Evolutionary conservation across 2,888 invertebrate genomes (phyloP).

Genomic region (Hypomecis atomaria): DNA sequence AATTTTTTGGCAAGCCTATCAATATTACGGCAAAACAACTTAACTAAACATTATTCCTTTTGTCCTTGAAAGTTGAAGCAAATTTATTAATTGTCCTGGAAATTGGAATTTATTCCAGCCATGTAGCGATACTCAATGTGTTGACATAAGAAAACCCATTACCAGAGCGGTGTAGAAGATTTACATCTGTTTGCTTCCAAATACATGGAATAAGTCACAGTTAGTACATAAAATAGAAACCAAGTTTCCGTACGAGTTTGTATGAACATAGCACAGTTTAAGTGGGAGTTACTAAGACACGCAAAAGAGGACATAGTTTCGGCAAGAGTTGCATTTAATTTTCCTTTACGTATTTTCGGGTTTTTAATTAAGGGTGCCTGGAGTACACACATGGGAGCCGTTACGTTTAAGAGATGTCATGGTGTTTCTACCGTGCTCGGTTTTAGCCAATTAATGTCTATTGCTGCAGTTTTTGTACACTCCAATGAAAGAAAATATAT

Average conservation of each 20-base stretch:
- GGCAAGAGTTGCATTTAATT: constrained; percentile 33
- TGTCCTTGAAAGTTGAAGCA: background rate
- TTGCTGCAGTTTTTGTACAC: constrained; percentile 2
- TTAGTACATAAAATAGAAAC: background rate
- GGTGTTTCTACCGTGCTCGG: constrained; percentile 36
- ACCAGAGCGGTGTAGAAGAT: constrained; percentile 63
- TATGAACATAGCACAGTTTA: background rate
- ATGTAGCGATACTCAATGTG: constrained; percentile 47
- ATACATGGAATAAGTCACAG: constrained; percentile 12
- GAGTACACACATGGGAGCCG: constrained; percentile 54
- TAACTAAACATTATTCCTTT: background rate
- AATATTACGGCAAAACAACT: background rate
- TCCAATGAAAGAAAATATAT: no score
- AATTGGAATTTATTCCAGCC: constrained; percentile 15
- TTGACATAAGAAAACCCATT: constrained; percentile 73
- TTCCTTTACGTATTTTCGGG: constrained; percentile 57
- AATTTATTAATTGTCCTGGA: constrained; percentile 11
- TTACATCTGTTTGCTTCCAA: constrained; percentile 67
- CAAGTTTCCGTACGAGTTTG: constrained; percentile 10
- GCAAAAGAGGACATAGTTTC: background rate
- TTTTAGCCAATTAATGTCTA: constrained; percentile 11
- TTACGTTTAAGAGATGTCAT: constrained; percentile 49
- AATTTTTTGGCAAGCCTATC: no score
- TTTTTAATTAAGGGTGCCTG: constrained; percentile 60
- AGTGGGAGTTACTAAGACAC: background rate